Percentiles rank a stretch among this genome's conserved stretches.
These are phyloP conservation scores for Lepilemur septentrionalis DNA, from an alignment of 2,797 vertebrate species.

Conservation along the genomic window DNA sequence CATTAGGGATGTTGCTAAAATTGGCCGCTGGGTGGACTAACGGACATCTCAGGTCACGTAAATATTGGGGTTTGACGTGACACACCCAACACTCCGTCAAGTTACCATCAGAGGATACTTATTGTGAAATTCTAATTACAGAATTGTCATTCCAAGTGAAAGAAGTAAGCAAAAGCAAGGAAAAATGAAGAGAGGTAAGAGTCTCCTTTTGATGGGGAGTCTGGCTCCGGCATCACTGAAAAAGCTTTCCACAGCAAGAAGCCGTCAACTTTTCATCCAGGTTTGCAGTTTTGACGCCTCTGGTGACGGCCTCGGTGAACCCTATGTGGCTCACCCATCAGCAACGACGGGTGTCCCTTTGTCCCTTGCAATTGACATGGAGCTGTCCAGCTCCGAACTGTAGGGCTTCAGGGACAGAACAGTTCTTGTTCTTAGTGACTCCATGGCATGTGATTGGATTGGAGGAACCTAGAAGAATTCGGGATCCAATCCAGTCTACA, in stretches of 20 bases:
- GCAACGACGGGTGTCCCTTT: background rate
- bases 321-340: background rate
- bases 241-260: background rate
- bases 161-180: background rate
- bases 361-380: background rate
- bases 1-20: background rate
- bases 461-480: background rate
- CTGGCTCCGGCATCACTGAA: background rate
- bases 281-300: background rate
- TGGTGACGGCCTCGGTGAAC: background rate
- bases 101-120: background rate
- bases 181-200: background rate
- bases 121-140: background rate
- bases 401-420: background rate
- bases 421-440: background rate
- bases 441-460: background rate
- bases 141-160: background rate
- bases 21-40: background rate
- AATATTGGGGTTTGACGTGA: background rate
- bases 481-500: background rate
- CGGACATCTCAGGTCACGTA: background rate
- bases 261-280: background rate
- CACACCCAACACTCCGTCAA: background rate
- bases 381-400: background rate
- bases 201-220: background rate